Evolutionary conservation across 2,113 vertebrate genomes (phyloP).

Genomic region (Sapayoa aenigma): DNA sequence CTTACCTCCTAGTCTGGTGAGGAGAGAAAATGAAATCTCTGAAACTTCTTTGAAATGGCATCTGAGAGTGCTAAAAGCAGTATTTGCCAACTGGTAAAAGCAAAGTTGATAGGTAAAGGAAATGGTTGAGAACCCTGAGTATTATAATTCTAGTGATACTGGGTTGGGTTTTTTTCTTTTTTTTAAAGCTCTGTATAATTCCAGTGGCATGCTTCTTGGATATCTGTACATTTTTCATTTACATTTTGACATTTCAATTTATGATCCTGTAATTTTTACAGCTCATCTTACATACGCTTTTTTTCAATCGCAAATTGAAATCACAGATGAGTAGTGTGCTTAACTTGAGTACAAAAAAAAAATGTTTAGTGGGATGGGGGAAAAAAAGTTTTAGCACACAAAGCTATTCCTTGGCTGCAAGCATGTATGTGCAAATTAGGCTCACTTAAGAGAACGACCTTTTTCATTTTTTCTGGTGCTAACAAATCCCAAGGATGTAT

Average conservation of each 20-base stretch:
- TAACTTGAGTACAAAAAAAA: slow-evolving; percentile 24
- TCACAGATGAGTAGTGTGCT: slow-evolving; percentile 41
- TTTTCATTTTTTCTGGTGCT: slow-evolving; percentile 34
- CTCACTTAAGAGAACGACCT: slow-evolving; percentile 52
- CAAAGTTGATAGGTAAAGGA: slow-evolving; percentile 38
- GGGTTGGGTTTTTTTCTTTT: neutral
- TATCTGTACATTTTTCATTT: slow-evolving; percentile 56
- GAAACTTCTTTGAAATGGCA: slow-evolving; percentile 5
- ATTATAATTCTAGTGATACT: slow-evolving; percentile 24
- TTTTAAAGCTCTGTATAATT: neutral
- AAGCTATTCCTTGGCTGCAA: slow-evolving; percentile 42
- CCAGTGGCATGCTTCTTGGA: slow-evolving; percentile 10
- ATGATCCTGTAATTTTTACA: slow-evolving; percentile 68
- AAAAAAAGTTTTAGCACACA: neutral
- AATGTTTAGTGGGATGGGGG: slow-evolving; percentile 34
- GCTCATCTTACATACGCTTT: slow-evolving; percentile 51
- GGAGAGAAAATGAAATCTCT: neutral
- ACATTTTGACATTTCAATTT: slow-evolving; percentile 65
- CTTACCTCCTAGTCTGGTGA: neutral
- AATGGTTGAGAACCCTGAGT: neutral
- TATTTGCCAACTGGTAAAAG: slow-evolving; percentile 50
- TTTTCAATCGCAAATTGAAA: slow-evolving; percentile 61
- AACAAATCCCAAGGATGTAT: slow-evolving; percentile 44
- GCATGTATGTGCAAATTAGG: slow-evolving; percentile 43
- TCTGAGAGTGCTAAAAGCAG: slow-evolving; percentile 21